Base-by-base conservation (phyloP, 2,888 invertebrate species). In the Eilema griseolum region DNA sequence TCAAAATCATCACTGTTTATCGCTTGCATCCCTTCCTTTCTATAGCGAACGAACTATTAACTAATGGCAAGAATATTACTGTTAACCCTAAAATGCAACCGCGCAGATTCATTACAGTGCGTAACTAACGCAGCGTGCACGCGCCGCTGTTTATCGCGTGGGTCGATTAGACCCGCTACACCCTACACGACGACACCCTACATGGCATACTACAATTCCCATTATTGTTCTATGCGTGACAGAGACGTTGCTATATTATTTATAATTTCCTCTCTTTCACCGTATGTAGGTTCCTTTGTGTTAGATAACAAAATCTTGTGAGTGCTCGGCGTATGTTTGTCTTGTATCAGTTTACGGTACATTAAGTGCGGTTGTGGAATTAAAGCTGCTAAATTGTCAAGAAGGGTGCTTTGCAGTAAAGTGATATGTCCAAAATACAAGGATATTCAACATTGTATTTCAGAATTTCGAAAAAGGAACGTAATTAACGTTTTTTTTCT, bases 301-400 rank as follows among this genome's bases (percentile, higher is more conserved):
- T 80, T 70, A 76, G 78, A 85, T 83, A 78, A 82, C 81, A 76
- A 86, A 85, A 85, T 85, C 86, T 86, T 81, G 83, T 80, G 80
- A 85, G 85, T 85, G 83, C 81, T 77, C 77, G 81, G 79, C 89
- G 87, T 88, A 86, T 90, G 90, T 91, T 90, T 90, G 85, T 81
- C 82, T 89, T 89, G 91, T 92, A 92, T 91, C 90, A 92, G 88
- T 90, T 91, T 90, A 92, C 89, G 86, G 83, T 85, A 89, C 90
- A 91, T 89, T 90, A 86, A 85, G 85, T 84, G 85, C 79, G 86
- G 87, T 84, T 85, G 81, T 80, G 81, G 86, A 85, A 87, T 84
- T 83, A 80, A 84, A 83, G 83, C 82, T 71, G 82, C 76, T 83
- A 83, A 86, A 86, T 87, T 87, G 84, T 85, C 86, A 82, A 81